Conservation (phyloP, 2,113 vertebrate species). For the Euleptes europaea region DNA sequence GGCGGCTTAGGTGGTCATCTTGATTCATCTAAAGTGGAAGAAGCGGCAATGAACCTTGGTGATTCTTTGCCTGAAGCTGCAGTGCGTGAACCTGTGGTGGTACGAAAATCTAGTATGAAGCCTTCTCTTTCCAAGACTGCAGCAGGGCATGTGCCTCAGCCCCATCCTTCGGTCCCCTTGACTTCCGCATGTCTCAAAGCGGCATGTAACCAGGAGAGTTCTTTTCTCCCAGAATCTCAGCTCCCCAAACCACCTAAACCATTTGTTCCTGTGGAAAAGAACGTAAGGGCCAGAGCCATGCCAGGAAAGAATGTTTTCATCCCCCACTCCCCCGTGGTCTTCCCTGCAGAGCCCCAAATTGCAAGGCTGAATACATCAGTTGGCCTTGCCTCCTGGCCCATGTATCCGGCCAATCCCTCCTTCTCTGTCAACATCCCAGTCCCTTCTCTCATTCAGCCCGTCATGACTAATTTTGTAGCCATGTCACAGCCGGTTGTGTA, state of each 20-base stretch:
- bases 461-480: background rate
- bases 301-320: background rate
- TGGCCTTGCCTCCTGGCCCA: background rate
- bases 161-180: background rate
- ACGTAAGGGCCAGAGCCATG: background rate
- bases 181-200: background rate
- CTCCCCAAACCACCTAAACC: background rate
- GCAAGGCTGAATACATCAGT: background rate
- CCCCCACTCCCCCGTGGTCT: background rate
- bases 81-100: too few relatives aligned
- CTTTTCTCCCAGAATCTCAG: background rate
- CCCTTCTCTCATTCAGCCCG: background rate
- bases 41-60: background rate
- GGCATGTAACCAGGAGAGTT: background rate
- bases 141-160: background rate
- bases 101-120: background rate
- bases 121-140: background rate
- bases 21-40: background rate
- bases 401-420: background rate
- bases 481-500: background rate
- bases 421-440: background rate
- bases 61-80: background rate
- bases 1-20: background rate
- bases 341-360: background rate
- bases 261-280: background rate